These are phyloP conservation scores for Cariama cristata DNA, from an alignment of 2,113 vertebrate genomes.

Conservation along the genomic window DNA sequence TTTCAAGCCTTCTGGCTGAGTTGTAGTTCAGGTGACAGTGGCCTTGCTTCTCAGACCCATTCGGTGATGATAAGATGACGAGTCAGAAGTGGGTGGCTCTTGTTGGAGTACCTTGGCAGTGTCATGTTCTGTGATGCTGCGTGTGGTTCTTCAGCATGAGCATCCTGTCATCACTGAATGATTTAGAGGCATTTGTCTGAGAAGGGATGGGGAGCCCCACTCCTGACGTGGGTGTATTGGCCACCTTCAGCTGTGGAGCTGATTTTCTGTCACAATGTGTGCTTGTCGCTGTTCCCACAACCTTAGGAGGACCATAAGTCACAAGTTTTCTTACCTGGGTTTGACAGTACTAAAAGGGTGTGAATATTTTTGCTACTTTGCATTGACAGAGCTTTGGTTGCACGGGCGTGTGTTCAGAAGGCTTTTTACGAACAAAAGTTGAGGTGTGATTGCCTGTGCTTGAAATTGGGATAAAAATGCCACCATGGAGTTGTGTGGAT, in stretches of 20 bases:
- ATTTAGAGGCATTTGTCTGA: slow-evolving; percentile 87
- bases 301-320: not conserved
- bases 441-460: not conserved
- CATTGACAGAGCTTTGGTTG: not conserved
- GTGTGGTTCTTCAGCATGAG: not conserved
- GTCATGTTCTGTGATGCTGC: slow-evolving; percentile 77
- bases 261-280: not conserved
- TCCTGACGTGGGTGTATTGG: rapidly evolving
- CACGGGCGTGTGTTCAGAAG: rapidly evolving
- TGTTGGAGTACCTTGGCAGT: not conserved
- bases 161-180: slow-evolving; percentile 58
- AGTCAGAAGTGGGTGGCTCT: slow-evolving; percentile 71
- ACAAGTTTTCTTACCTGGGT: not conserved
- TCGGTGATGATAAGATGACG: slow-evolving; percentile 84
- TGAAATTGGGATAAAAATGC: not conserved
- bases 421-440: not conserved
- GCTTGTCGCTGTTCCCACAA: no score
- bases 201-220: slow-evolving; percentile 45
- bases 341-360: not conserved
- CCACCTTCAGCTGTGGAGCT: not conserved
- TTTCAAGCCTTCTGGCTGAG: not conserved
- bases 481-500: rapidly evolving
- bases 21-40: not conserved
- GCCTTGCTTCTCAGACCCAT: slow-evolving; percentile 31
- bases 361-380: not conserved